phyloP scores from a whole-genome alignment of 2,113 vertebrate genomes.

The Hypocryptadius cinnamomeus region DNA sequence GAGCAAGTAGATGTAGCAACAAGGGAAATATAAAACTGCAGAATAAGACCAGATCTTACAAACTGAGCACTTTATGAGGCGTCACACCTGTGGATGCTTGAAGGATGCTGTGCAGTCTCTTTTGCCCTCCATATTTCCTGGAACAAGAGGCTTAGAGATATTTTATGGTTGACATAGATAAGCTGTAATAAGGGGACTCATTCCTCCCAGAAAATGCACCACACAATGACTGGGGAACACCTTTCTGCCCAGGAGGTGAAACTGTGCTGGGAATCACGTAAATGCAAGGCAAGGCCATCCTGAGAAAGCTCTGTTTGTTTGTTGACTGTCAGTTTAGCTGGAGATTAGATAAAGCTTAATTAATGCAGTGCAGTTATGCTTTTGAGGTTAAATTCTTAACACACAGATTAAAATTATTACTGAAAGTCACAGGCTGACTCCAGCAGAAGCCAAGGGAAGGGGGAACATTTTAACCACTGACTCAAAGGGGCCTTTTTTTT shows the following conservation, averaged over 20 bases:
- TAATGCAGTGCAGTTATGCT: not conserved
- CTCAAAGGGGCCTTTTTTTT: not conserved
- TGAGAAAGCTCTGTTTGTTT: not conserved
- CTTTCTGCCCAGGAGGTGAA: not conserved
- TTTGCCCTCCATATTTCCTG: not conserved
- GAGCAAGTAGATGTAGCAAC: not conserved
- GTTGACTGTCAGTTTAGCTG: not conserved
- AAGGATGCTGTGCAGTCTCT: not conserved
- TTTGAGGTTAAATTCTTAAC: not conserved
- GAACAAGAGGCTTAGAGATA: not conserved
- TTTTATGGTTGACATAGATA: not conserved
- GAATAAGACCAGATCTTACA: not conserved
- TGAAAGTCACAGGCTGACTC: not conserved
- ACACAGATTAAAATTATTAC: not conserved
- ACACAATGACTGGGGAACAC: not conserved
- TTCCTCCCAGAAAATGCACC: not conserved
- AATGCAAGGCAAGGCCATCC: not conserved
- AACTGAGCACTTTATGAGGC: not conserved
- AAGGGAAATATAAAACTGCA: not conserved
- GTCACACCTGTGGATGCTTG: not conserved
- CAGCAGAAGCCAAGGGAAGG: not conserved
- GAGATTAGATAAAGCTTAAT: conserved; percentile 2
- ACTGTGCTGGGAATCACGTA: not conserved
- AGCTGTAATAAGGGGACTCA: not conserved
- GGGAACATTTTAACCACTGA: not conserved